A percentile compares a stretch with the other conserved stretches of the same genome.
Conservation (phyloP, 2,797 vertebrate species). For the Sebastes hubbsi region DNA sequence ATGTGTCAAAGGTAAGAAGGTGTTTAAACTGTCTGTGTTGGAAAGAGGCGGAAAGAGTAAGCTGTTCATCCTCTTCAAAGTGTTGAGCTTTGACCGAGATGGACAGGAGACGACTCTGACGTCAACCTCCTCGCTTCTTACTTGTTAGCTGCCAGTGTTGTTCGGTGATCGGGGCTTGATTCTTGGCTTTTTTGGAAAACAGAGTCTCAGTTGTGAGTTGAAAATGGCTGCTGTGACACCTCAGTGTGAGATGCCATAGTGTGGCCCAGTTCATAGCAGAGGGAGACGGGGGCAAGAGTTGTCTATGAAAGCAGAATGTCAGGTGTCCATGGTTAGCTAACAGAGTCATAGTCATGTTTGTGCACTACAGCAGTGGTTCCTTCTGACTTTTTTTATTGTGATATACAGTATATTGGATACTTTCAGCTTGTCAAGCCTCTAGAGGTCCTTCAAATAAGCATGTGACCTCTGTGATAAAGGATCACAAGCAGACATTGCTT, state of each 20-base stretch:
- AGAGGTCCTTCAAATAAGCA: not conserved
- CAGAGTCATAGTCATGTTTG: not conserved
- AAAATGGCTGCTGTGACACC: constrained; percentile 65
- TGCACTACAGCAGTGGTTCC: not conserved
- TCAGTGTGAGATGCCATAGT: constrained; percentile 68
- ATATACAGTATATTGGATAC: not conserved
- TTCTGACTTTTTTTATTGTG: not conserved
- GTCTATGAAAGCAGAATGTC: constrained; percentile 17
- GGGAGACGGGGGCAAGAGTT: constrained; percentile 12
- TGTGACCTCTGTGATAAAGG: not conserved
- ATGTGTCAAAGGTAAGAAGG: constrained; percentile 89
- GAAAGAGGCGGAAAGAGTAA: not conserved
- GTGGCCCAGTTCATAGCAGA: constrained; percentile 39
- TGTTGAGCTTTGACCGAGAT: constrained; percentile 35
- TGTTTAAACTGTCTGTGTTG: not conserved
- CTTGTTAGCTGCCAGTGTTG: constrained; percentile 23
- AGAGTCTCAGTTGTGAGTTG: constrained; percentile 66
- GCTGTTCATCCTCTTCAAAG: constrained; percentile 27
- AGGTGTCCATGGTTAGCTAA: constrained; percentile 11
- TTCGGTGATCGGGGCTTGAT: constrained; percentile 16
- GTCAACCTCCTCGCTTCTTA: constrained; percentile 22
- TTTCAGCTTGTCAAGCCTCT: not conserved
- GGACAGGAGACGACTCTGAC: constrained; percentile 7
- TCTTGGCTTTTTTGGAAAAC: constrained; percentile 43
- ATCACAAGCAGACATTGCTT: not conserved